phyloP scores from a whole-genome alignment of 2,113 vertebrate species.

The Petrocephalus zakoni region DNA sequence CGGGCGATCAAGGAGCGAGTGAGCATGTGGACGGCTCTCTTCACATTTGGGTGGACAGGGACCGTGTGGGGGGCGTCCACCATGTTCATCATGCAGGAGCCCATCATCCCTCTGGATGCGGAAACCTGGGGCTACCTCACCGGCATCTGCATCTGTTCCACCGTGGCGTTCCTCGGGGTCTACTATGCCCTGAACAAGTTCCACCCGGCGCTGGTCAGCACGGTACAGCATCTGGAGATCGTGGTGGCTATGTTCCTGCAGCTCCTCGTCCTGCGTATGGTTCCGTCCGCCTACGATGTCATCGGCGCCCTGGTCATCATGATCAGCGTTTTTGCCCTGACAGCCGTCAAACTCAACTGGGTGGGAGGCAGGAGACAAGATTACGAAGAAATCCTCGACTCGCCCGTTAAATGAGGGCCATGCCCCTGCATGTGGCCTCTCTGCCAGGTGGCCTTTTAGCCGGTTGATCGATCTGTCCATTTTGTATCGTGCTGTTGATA shows the following conservation, averaged over 20 bases:
- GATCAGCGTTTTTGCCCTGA: slow-evolving; percentile 84
- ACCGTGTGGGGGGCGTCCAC: slow-evolving; percentile 90
- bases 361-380: slow-evolving; percentile 76
- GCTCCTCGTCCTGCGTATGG: slow-evolving; percentile 83
- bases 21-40: slow-evolving; percentile 97
- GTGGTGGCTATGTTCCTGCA: slow-evolving; percentile 92
- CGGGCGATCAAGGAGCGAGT: slow-evolving; percentile 89
- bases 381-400: slow-evolving; percentile 93
- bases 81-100: slow-evolving; percentile 97
- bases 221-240: slow-evolving; percentile 91
- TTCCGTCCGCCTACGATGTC: slow-evolving; percentile 82
- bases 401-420: slow-evolving; percentile 81
- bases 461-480: slow-evolving; percentile 60
- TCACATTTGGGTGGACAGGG: slow-evolving; percentile 97
- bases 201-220: slow-evolving; percentile 94
- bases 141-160: slow-evolving; percentile 92
- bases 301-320: slow-evolving; percentile 85
- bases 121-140: slow-evolving; percentile 95
- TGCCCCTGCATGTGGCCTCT: slow-evolving; percentile 32
- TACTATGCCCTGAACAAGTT: slow-evolving; percentile 94
- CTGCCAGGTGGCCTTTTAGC: slow-evolving; percentile 47
- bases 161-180: slow-evolving; percentile 91
- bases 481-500: slow-evolving; percentile 61
- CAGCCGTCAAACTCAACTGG: slow-evolving; percentile 85
- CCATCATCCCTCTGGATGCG: slow-evolving; percentile 86